Evolutionary conservation across 2,113 vertebrate genomes (phyloP).

Genomic region (Neolamprologus toae): DNA sequence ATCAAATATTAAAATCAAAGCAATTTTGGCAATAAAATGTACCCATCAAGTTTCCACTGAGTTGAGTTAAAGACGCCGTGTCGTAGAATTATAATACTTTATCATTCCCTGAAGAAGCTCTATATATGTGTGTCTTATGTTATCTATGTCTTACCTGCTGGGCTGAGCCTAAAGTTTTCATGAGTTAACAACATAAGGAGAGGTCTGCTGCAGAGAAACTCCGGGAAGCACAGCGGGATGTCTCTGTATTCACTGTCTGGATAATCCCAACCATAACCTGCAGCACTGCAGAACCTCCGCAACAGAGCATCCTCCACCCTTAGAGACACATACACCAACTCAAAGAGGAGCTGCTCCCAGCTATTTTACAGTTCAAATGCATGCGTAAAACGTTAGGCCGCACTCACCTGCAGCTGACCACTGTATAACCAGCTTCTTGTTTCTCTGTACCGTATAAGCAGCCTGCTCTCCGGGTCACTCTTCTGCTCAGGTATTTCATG

Average conservation of each 20-base stretch:
- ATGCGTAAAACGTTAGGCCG: not conserved
- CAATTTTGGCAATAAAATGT: not conserved
- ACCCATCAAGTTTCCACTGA: not conserved
- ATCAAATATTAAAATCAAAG: not conserved
- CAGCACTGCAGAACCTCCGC: slow-evolving; percentile 57
- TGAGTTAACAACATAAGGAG: slow-evolving; percentile 51
- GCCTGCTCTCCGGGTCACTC: slow-evolving; percentile 10
- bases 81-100: not conserved
- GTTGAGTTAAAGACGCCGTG: not conserved
- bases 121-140: not conserved
- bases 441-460: not conserved
- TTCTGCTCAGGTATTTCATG: not conserved
- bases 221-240: slow-evolving; percentile 57
- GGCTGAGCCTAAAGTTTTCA: slow-evolving; percentile 49
- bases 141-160: slow-evolving; percentile 36
- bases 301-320: slow-evolving; percentile 28
- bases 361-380: not conserved
- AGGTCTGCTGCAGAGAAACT: slow-evolving; percentile 42
- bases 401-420: slow-evolving; percentile 52
- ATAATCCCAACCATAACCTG: slow-evolving; percentile 69
- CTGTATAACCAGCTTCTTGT: slow-evolving; percentile 4
- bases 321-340: not conserved
- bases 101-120: rapidly evolving
- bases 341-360: not conserved
- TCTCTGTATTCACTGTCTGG: slow-evolving; percentile 66